phyloP scores from a whole-genome alignment of 2,888 invertebrate genomes.

The Pogonocherus hispidulus region DNA sequence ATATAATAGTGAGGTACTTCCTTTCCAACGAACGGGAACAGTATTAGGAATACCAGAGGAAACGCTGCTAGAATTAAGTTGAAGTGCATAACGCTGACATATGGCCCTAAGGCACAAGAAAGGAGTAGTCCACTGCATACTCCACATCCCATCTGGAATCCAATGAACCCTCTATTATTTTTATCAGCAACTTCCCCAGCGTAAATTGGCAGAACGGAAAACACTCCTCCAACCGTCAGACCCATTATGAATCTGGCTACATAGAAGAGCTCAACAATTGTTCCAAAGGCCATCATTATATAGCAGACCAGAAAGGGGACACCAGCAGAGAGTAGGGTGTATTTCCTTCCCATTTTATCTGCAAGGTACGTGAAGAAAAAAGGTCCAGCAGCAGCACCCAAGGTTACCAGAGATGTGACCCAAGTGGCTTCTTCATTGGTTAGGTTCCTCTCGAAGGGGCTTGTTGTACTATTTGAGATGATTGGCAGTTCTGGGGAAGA shows the following conservation, averaged over 20 bases:
- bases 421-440: conserved; percentile 35
- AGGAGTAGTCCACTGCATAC: conserved; percentile 77
- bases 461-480: conserved; percentile 30
- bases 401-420: conserved; percentile 33
- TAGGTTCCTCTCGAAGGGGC: conserved; percentile 30
- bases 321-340: conserved; percentile 74
- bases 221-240: conserved; percentile 76
- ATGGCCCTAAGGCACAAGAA: conserved; percentile 36
- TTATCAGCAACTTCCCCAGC: conserved; percentile 87
- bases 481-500: conserved; percentile 46
- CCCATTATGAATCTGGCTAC: conserved; percentile 74
- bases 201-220: conserved; percentile 84
- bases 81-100: conserved; percentile 65
- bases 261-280: conserved; percentile 58
- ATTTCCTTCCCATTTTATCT: conserved; percentile 72
- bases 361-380: conserved; percentile 28
- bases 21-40: conserved; percentile 82
- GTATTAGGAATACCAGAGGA: conserved; percentile 65
- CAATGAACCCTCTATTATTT: conserved; percentile 80
- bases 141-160: conserved; percentile 79
- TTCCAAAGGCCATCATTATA: conserved; percentile 29
- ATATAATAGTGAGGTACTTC: conserved; percentile 84
- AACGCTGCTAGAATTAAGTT: conserved; percentile 72
- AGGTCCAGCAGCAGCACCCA: conserved; percentile 36
- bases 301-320: conserved; percentile 75